Conservation (phyloP, 2,113 vertebrate species). For the Jacana jacana region DNA sequence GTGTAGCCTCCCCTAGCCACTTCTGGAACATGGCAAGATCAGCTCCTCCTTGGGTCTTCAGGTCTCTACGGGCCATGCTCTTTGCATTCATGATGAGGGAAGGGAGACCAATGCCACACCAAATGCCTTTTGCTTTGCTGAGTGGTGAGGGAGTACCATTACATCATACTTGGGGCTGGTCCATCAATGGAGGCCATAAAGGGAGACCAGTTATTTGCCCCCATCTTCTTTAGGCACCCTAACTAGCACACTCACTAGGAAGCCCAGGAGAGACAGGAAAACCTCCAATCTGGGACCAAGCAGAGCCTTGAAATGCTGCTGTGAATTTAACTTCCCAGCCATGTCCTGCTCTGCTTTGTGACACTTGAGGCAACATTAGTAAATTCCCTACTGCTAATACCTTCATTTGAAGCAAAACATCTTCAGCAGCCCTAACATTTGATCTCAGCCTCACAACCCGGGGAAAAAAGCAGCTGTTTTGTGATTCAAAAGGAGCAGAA, state of each 20-base stretch:
- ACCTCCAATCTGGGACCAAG: neutral
- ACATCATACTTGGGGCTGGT: neutral
- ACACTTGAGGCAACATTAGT: neutral
- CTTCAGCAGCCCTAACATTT: neutral
- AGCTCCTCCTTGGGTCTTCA: neutral
- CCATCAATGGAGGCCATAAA: neutral
- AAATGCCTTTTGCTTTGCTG: neutral
- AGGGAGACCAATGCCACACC: neutral
- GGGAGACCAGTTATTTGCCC: neutral
- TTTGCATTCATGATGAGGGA: neutral
- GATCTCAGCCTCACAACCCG: slow-evolving; percentile 8
- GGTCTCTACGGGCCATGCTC: neutral
- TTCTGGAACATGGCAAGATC: neutral
- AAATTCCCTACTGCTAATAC: neutral
- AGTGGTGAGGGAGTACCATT: neutral
- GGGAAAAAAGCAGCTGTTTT: slow-evolving; percentile 14
- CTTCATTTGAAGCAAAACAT: neutral
- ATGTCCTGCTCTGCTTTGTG: neutral
- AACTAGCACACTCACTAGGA: neutral
- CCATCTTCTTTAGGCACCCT: neutral
- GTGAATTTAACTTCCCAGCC: neutral
- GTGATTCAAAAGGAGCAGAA: neutral
- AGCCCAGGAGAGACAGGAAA: neutral
- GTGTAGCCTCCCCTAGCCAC: too few relatives aligned
- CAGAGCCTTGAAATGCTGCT: neutral